Evolutionary conservation across 2,113 vertebrate genomes (phyloP).

Genomic region (Mionectes macconnelli): DNA sequence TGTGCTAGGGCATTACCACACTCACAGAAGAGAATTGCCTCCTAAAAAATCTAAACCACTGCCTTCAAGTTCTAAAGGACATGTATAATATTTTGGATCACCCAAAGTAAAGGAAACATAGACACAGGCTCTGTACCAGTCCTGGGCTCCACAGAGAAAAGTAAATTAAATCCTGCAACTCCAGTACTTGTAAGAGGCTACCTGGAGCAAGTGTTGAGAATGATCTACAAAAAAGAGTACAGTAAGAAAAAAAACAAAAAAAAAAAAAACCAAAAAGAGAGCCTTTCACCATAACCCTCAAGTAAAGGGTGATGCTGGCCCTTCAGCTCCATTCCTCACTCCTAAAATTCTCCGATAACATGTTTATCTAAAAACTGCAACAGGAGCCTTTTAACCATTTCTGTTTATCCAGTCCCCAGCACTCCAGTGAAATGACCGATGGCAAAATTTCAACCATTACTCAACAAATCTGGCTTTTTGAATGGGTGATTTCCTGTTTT

Average conservation of each 20-base stretch:
- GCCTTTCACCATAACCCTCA: not conserved
- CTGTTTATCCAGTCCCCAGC: slow-evolving; percentile 37
- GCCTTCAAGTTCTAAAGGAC: not conserved
- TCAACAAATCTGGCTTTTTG: slow-evolving; percentile 54
- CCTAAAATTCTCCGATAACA: not conserved
- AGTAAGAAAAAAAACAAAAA: too few relatives aligned
- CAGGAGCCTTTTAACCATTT: slow-evolving; percentile 24
- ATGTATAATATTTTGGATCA: not conserved
- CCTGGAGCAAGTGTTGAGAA: not conserved
- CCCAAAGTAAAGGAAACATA: not conserved
- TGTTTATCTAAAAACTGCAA: slow-evolving; percentile 28
- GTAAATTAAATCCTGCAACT: not conserved
- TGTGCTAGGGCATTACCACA: not conserved
- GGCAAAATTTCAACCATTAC: slow-evolving; percentile 34
- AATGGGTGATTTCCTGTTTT: slow-evolving; percentile 62
- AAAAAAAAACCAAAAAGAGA: not conserved
- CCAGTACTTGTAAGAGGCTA: not conserved
- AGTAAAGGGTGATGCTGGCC: not conserved
- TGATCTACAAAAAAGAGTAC: rapidly evolving
- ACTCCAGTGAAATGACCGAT: slow-evolving; percentile 1
- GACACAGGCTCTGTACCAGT: not conserved
- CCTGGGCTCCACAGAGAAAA: not conserved
- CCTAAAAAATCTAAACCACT: not conserved
- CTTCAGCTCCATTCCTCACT: not conserved
- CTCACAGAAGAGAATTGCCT: rapidly evolving